Evolutionary conservation across 2,888 invertebrate species (phyloP).

Genomic region (Agrotis ipsilon): DNA sequence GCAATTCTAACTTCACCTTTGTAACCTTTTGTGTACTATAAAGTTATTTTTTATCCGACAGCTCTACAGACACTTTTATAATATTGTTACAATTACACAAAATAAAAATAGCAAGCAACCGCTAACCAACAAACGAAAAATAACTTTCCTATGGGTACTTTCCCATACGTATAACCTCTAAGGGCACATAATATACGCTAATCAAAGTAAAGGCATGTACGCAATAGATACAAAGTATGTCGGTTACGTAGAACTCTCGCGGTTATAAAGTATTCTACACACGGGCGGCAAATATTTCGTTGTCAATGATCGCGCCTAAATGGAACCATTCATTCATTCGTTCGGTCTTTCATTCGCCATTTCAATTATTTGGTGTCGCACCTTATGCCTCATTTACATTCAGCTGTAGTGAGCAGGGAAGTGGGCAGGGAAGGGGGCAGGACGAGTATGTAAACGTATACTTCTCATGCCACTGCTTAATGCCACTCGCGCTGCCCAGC

Average conservation of each 20-base stretch:
- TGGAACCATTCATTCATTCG: slow-evolving; percentile 59
- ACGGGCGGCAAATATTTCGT: slow-evolving; percentile 61
- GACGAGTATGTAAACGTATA: no score
- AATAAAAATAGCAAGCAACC: not conserved
- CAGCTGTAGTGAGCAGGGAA: no score
- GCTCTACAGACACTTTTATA: not conserved
- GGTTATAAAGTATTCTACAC: slow-evolving; percentile 68
- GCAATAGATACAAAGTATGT: slow-evolving; percentile 33
- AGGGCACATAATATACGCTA: slow-evolving; percentile 33
- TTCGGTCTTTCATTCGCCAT: slow-evolving; percentile 59
- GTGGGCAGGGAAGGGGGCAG: no score
- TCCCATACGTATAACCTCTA: slow-evolving; percentile 31
- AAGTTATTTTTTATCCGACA: not conserved
- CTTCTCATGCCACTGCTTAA: no score
- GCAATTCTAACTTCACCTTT: no score
- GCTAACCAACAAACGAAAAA: slow-evolving; percentile 10
- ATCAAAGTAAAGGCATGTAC: slow-evolving; percentile 36
- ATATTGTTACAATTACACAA: slow-evolving; percentile 2
- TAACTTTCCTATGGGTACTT: slow-evolving; percentile 18
- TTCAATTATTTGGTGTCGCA: slow-evolving; percentile 37
- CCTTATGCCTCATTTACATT: no score
- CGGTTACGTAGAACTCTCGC: slow-evolving; percentile 53
- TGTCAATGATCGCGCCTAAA: slow-evolving; percentile 62
- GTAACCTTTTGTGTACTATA: no score
- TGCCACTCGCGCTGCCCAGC: no score